Conservation (phyloP, 1,140 invertebrate species). For the Philotrypesis tridentata region DNA sequence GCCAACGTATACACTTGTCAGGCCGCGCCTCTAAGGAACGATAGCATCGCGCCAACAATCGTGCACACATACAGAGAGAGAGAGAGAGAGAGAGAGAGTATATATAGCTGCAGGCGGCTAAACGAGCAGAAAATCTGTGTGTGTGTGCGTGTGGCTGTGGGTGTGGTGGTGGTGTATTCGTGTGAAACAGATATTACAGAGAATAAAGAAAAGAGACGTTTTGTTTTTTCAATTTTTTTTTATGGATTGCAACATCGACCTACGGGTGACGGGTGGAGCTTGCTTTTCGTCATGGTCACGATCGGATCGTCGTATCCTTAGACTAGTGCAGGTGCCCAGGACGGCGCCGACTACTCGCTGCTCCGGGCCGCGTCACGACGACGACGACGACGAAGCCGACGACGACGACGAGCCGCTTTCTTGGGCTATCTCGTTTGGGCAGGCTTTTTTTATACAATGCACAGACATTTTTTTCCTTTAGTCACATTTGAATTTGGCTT, state of each 20-base stretch:
- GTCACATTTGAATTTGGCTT: not conserved
- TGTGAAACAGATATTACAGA: slow-evolving; percentile 18
- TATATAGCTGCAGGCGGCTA: slow-evolving; percentile 65
- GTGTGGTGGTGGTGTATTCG: too few relatives aligned
- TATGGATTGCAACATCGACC: slow-evolving; percentile 47
- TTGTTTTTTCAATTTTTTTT: too few relatives aligned
- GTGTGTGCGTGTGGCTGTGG: not conserved
- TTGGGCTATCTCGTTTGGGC: not conserved
- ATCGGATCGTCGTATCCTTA: not conserved
- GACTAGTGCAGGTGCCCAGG: not conserved
- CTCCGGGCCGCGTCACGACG: slow-evolving; percentile 31
- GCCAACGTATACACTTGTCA: slow-evolving; percentile 37
- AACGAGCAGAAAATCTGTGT: slow-evolving; percentile 57
- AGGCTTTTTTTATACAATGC: slow-evolving; percentile 21
- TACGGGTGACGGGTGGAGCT: slow-evolving; percentile 38
- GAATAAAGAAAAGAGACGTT: not conserved
- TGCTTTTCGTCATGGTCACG: slow-evolving; percentile 24
- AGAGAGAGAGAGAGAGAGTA: too few relatives aligned
- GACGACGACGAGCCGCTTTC: slow-evolving; percentile 16
- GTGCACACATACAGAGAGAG: too few relatives aligned
- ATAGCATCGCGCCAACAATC: slow-evolving; percentile 65
- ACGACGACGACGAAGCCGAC: not conserved
- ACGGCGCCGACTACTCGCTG: not conserved
- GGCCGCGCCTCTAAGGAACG: slow-evolving; percentile 53
- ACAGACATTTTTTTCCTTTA: not conserved